Conservation (phyloP, 2,797 vertebrate species). For the Scyliorhinus canicula region DNA sequence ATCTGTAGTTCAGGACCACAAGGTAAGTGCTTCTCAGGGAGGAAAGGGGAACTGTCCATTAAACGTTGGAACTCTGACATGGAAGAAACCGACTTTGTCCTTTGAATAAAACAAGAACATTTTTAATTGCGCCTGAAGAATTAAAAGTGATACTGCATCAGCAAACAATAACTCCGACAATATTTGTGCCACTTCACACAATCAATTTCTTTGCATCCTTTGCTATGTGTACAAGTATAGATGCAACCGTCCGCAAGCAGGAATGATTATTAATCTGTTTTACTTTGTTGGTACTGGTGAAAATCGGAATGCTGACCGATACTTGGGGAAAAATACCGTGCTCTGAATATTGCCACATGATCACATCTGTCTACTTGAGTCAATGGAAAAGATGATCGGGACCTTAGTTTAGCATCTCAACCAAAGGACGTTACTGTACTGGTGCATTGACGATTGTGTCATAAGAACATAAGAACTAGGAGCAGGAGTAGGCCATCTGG, state of each 20-base stretch:
- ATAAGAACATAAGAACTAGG: too few relatives aligned
- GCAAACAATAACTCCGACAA: not conserved
- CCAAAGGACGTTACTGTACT: not conserved
- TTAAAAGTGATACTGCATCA: not conserved
- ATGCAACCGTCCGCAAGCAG: not conserved
- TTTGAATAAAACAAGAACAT: constrained; percentile 47
- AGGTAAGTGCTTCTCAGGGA: constrained; percentile 78
- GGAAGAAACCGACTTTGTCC: constrained; percentile 93
- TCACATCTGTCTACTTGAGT: not conserved
- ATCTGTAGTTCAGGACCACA: constrained; percentile 44
- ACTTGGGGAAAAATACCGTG: not conserved
- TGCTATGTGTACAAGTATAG: not conserved
- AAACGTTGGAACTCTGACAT: constrained; percentile 97
- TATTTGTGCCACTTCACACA: not conserved
- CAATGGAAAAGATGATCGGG: not conserved
- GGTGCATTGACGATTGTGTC: not conserved
- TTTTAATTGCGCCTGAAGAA: not conserved
- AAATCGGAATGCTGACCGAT: not conserved
- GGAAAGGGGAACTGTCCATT: constrained; percentile 96
- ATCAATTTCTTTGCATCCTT: not conserved
- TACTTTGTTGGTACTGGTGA: not conserved
- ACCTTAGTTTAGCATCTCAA: not conserved
- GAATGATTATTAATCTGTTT: not conserved
- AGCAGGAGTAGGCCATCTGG: too few relatives aligned
- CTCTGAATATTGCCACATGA: not conserved